These are phyloP conservation scores for Leptosomus discolor DNA, from an alignment of 2,113 vertebrate genomes.

Conservation along the genomic window DNA sequence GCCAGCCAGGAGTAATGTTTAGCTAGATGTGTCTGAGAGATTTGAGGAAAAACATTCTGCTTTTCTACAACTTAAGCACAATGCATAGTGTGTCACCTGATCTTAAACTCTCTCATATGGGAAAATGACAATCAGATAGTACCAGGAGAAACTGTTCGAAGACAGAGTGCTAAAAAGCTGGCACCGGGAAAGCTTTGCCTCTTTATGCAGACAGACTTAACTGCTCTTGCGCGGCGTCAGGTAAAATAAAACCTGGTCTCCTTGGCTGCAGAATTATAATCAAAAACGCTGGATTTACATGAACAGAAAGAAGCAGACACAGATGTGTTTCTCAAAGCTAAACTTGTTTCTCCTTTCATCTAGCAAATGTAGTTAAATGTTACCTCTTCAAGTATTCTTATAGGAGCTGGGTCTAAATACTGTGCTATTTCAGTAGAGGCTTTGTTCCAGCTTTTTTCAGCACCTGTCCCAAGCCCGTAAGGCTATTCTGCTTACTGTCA, in stretches of 20 bases:
- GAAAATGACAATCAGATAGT: background rate
- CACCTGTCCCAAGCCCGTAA: background rate
- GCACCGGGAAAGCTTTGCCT: background rate
- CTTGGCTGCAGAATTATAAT: background rate
- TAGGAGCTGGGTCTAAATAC: background rate
- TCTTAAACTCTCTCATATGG: background rate
- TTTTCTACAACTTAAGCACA: background rate
- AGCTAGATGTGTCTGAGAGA: background rate
- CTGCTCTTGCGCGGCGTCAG: conserved; percentile 11
- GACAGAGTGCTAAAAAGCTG: background rate
- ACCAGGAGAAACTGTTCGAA: background rate
- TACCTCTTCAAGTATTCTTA: background rate
- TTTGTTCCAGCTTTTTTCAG: background rate
- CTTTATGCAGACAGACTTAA: background rate
- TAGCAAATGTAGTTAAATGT: background rate
- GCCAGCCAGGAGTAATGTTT: background rate
- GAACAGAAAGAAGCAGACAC: background rate
- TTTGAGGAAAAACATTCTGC: background rate
- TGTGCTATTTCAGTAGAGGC: background rate
- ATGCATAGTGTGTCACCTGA: background rate
- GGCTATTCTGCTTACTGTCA: background rate
- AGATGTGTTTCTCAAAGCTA: background rate
- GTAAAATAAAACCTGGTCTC: background rate
- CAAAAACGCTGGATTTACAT: background rate
- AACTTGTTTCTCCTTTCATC: background rate